Evolutionary conservation across 2,797 vertebrate genomes (phyloP), one percentile per base, ranked within the genome.

Genomic region (Carapus acus): DNA sequence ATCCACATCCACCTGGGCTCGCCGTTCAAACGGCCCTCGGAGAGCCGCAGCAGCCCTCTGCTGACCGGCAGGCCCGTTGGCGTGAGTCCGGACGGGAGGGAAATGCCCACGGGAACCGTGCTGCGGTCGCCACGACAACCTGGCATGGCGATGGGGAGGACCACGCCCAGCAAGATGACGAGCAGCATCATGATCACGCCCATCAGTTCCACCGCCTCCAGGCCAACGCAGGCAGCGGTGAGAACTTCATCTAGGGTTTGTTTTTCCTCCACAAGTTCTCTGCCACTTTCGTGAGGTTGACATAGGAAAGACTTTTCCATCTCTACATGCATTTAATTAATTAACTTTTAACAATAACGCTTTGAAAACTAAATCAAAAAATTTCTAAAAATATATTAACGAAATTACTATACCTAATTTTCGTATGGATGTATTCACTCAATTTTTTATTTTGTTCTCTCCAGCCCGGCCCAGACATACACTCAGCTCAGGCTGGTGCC

Each of bases 101-200:
- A 96, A 47, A 54, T 71, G 2, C 51, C 84, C 0, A 90, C 87
- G 0, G 92, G 92, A 1, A 96, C 93, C 0, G 91, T 96, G 23
- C 89, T 94, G 2, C 90, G 92, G 13, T 90, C 89, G 0, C 92
- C 91, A 11, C 86, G 88, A 3, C 90, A 86, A 56, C 72, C 67
- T 37, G 57, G 84, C n/a, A 73, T 86, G 6, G 70, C 85, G 0
- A 17, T 53, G 0, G 87, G 81, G 16, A 86, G 88, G 43, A 73
- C 77, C 1, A 76, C 83, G 3, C 80, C 76, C 0, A 88, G 83
- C 82, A 99, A 96, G 65, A 92, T 97, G 83, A 98, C 89, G 0
- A 99, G 96, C 78, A 96, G 93, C 61, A 94, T 99, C 62, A 97
- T 88, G 4, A 98, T 99, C 67, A 98, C 92, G 0, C 94, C 96